These are phyloP conservation scores for Tetragonula clypearis DNA, from an alignment of 1,140 invertebrate species.

Conservation along the genomic window DNA sequence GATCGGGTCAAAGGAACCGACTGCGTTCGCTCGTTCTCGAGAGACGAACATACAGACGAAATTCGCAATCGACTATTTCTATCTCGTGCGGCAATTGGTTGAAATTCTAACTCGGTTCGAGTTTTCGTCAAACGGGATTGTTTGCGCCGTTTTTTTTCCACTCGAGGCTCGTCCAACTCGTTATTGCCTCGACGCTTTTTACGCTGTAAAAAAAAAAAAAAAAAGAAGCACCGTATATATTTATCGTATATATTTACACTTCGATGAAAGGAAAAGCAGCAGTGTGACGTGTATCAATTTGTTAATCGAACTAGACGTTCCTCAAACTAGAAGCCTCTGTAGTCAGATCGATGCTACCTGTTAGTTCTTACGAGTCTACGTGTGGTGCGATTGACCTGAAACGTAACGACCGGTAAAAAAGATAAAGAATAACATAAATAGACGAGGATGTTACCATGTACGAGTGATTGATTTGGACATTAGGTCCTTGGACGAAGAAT, in stretches of 20 bases:
- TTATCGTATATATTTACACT: no score
- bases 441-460: neutral
- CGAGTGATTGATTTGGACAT: no score
- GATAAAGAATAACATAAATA: neutral
- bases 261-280: neutral
- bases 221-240: neutral
- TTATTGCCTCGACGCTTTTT: neutral
- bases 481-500: no score
- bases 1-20: slow-evolving; percentile 23
- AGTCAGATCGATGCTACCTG: no score
- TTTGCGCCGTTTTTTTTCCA: neutral
- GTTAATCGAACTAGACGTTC: neutral
- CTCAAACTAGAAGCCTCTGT: neutral
- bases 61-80: neutral
- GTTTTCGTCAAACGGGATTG: neutral
- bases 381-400: neutral
- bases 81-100: neutral
- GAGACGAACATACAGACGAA: no score
- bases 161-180: neutral
- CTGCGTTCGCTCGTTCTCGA: neutral
- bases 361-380: no score
- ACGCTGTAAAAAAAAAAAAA: no score
- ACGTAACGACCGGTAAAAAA: neutral
- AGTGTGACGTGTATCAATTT: neutral
- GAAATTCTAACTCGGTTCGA: neutral